Conservation (phyloP, 92 coral and sea anemone species). For the Palythoa grandiflora region DNA sequence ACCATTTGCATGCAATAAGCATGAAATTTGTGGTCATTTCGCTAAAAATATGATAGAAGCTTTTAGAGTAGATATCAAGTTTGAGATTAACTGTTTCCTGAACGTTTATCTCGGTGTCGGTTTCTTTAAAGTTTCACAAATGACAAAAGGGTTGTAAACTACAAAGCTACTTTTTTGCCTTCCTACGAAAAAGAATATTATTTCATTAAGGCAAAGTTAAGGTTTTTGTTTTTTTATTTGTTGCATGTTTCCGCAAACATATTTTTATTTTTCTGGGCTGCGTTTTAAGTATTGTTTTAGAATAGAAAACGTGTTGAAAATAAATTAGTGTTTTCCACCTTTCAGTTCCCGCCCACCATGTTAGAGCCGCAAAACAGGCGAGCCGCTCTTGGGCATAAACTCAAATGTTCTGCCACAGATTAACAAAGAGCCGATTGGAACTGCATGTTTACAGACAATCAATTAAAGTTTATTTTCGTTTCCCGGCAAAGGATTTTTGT, state of each 20-base stretch:
- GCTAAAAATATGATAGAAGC: background rate
- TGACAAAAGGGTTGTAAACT: background rate
- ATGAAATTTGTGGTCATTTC: background rate
- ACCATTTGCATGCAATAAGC: background rate
- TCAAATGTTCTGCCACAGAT: background rate
- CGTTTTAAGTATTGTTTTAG: too few species aligned
- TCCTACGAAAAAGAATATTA: background rate
- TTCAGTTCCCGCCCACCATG: background rate
- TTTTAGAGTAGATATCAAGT: background rate
- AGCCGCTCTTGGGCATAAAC: background rate
- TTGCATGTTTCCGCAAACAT: too few species aligned
- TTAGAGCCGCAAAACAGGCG: background rate
- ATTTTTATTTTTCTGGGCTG: too few species aligned
- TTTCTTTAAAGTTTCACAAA: background rate
- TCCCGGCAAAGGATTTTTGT: background rate
- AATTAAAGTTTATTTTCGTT: slow-evolving; percentile 14
- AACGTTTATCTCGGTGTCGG: background rate
- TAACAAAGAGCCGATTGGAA: slow-evolving; percentile 1
- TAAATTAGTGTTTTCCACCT: too few species aligned
- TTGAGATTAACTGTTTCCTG: background rate
- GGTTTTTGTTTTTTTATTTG: too few species aligned
- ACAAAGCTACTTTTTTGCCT: background rate
- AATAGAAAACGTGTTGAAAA: background rate
- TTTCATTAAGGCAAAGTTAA: background rate
- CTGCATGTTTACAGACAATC: slow-evolving; percentile 24